phyloP scores from a whole-genome alignment of 2,888 invertebrate genomes.

The Tupiocoris notatus region DNA sequence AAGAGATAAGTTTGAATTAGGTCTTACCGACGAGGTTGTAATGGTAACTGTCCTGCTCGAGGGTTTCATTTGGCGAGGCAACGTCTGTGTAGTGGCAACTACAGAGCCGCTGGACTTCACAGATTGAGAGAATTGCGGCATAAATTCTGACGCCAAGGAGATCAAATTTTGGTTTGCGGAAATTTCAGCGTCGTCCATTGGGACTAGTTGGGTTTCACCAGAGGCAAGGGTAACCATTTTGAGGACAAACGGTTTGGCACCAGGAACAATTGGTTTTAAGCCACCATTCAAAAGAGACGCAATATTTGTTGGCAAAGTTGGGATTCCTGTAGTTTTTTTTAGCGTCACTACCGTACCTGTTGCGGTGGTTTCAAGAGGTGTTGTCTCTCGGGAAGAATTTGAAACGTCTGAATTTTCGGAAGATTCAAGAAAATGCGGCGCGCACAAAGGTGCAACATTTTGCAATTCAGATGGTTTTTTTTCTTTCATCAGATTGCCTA shows the following conservation, averaged over 20 bases:
- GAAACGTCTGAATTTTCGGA: neutral
- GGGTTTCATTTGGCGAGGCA: neutral
- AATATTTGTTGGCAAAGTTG: no score
- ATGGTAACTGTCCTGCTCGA: neutral
- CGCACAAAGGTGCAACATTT: neutral
- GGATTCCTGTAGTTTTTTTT: neutral
- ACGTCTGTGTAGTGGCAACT: neutral
- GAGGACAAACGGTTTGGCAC: neutral
- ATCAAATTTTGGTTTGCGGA: neutral
- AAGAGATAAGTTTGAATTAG: no score
- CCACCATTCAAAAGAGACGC: no score
- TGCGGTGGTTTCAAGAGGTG: neutral
- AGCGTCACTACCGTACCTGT: neutral
- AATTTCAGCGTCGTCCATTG: neutral
- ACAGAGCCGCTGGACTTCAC: neutral
- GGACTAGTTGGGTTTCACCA: neutral
- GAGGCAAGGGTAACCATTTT: neutral
- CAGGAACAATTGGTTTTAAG: neutral
- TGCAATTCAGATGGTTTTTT: neutral
- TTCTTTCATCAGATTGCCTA: no score
- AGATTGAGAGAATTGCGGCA: neutral
- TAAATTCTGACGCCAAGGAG: neutral
- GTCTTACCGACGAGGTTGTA: neutral
- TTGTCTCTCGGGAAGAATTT: neutral
- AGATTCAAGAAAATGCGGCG: neutral